These are phyloP conservation scores for Caenorhabditis doughertyi DNA, from an alignment of 2,888 invertebrate species.

Conservation along the genomic window DNA sequence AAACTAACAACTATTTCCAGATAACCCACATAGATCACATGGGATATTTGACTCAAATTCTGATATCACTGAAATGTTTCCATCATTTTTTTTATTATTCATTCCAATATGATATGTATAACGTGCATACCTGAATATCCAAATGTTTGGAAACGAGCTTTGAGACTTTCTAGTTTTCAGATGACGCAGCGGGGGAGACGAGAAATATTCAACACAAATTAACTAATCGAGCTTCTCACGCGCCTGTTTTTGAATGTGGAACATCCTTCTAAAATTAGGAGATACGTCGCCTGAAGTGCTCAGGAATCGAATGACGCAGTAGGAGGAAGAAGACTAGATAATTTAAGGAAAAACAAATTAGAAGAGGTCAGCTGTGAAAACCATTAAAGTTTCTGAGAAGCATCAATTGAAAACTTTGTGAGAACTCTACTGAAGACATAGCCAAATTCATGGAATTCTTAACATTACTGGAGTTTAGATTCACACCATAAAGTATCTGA, in stretches of 20 bases:
- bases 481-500: constrained; percentile 1
- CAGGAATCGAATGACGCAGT: constrained; percentile 25
- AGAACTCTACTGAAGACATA: background rate
- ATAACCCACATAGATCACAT: constrained; percentile 1
- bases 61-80: constrained; percentile 9
- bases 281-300: constrained; percentile 12
- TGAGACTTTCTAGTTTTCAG: constrained; percentile 1
- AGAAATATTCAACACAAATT: constrained; percentile 1
- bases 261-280: constrained; percentile 57
- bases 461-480: constrained; percentile 1
- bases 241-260: constrained; percentile 31
- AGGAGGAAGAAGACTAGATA: background rate
- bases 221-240: constrained; percentile 19
- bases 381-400: constrained; percentile 3
- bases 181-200: background rate
- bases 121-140: constrained; percentile 20
- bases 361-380: background rate
- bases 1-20: background rate
- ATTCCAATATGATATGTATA: constrained; percentile 21
- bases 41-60: constrained; percentile 1
- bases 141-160: background rate
- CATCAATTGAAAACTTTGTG: background rate
- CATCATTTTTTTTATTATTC: constrained; percentile 1
- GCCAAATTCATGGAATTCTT: constrained; percentile 34
- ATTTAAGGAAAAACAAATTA: background rate